Base-by-base conservation (phyloP, 2,113 vertebrate species). In the Micronycteris hirsuta region DNA sequence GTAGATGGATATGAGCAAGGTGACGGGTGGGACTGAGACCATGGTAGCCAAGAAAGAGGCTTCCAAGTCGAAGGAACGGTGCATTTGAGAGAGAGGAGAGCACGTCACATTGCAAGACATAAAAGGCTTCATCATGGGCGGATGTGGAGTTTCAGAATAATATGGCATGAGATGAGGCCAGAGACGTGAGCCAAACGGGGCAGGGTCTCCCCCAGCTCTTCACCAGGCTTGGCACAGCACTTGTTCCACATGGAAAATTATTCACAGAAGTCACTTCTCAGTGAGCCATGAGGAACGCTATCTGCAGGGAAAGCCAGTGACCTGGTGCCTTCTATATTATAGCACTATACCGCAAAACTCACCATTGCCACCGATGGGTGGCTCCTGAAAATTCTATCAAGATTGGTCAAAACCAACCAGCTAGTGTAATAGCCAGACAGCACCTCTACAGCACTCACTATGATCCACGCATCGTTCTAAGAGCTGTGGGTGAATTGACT, bases 41-140 rank as follows among this genome's bases (percentile, higher is more conserved):
- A 6, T 0, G 8, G 20, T 8, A 49, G 45, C 28, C 58, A 38
- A 38, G 56, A 56, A 65, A 47, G 78, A 74, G 56, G 3, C 17
- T 24, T 86, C 47, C 49, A 91, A 67, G 31, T 24, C 63, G 45
- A 47, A 74, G 43, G 24, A 41, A 38, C 4, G 12, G 20, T 8
- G 3, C 17, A 14, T 81, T 38, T 1, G 16, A 52, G 38, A 74
- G 11, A 2, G 28, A 82, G 70, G 65, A 47, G 26, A 20, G 1
- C 1, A 1, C 13, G 26, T 38, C 73, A 19, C 28, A 47, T n/a
- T 43, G 56, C 13, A 47, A 61, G 24, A 45, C 28, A 88, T 49
- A 14, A 15, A 20, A 65, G 12, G 20, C 17, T 20, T 52, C 4
- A 7, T 2, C 2, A 0, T 41, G 26, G 10, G 28, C 19, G 22